phyloP scores from a whole-genome alignment of 2,888 invertebrate species.

The Petrolisthes cinctipes region DNA sequence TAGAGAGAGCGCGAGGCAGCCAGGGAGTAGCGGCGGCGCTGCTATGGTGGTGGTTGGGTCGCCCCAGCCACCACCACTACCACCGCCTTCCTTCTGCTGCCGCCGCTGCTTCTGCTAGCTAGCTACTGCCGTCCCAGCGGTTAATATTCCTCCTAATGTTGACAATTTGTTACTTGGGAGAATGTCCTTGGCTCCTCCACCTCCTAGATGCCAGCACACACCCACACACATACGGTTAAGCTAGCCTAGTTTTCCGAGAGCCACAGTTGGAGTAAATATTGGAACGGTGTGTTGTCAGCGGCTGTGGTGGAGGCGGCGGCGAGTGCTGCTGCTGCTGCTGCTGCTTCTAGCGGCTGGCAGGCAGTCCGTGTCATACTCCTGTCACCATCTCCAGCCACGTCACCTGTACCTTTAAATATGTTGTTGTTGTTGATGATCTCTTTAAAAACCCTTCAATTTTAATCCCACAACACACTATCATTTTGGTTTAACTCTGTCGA shows the following conservation, averaged over 20 bases:
- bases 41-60: constrained; percentile 48
- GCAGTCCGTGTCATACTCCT: constrained; percentile 34
- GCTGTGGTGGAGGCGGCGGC: constrained; percentile 50
- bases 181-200: constrained; percentile 19
- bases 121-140: constrained; percentile 9
- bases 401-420: constrained; percentile 48
- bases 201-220: neutral
- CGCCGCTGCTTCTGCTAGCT: constrained; percentile 20
- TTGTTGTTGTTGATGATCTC: constrained; percentile 39
- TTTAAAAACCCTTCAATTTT: constrained; percentile 11
- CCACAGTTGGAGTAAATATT: too few relatives aligned
- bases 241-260: too few relatives aligned
- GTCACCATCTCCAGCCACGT: constrained; percentile 29
- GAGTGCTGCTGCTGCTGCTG: constrained; percentile 30
- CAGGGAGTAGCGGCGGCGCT: constrained; percentile 59
- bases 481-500: too few relatives aligned
- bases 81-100: constrained; percentile 2
- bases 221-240: neutral
- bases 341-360: constrained; percentile 20
- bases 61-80: constrained; percentile 28
- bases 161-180: constrained; percentile 34
- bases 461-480: too few relatives aligned
- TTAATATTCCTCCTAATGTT: constrained; percentile 42
- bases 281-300: neutral
- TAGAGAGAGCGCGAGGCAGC: constrained; percentile 55